Conservation (phyloP, 2,113 vertebrate species). For the human (Homo sapiens) region DNA sequence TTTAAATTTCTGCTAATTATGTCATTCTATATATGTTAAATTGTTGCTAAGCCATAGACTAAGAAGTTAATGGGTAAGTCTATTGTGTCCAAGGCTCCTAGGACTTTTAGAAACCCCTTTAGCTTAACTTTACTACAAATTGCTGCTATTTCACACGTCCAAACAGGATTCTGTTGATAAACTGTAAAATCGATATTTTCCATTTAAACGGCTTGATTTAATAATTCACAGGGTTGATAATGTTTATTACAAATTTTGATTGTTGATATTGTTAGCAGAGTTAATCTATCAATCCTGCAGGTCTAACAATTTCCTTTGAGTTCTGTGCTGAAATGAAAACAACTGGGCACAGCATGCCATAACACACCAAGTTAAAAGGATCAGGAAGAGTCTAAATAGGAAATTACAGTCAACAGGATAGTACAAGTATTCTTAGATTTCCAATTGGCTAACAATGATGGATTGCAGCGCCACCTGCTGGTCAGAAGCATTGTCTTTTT, state of each 20-base stretch:
- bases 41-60: neutral
- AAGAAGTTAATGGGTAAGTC: neutral
- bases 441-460: conserved; percentile 5
- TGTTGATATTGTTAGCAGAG: neutral
- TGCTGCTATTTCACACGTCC: neutral
- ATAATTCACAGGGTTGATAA: neutral
- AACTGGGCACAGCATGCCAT: neutral
- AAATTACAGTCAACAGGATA: neutral
- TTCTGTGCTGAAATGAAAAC: neutral
- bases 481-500: neutral
- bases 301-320: conserved; percentile 16
- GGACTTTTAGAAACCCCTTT: neutral
- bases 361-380: neutral
- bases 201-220: conserved; percentile 6
- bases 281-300: neutral
- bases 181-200: neutral
- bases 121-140: neutral
- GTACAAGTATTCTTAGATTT: neutral
- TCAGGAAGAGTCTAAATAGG: neutral
- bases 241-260: conserved; percentile 38
- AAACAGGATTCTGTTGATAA: neutral
- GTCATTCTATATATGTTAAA: neutral
- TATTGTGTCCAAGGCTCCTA: neutral
- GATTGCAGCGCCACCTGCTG: conserved; percentile 74
- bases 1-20: neutral